Conservation (phyloP, 2,888 invertebrate species). For the Imbricaverruca yamaguchii region DNA sequence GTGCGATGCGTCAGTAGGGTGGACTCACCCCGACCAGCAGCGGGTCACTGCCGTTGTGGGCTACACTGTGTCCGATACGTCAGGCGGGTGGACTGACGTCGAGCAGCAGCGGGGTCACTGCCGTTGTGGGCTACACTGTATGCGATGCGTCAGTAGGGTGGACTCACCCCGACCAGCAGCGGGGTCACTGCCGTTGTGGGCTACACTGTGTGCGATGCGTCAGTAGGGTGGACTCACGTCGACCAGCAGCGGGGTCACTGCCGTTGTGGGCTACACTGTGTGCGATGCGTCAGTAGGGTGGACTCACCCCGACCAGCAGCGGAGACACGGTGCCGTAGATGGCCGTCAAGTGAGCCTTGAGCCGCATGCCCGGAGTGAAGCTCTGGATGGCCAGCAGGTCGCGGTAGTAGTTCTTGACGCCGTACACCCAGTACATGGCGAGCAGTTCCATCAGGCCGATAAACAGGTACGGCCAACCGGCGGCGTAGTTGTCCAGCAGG, state of each 20-base stretch:
- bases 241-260: background rate
- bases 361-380: constrained; percentile 34
- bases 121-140: background rate
- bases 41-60: background rate
- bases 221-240: background rate
- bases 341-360: constrained; percentile 50
- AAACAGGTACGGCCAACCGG: constrained; percentile 78
- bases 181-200: background rate
- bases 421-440: constrained; percentile 48
- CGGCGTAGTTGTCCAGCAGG: constrained; percentile 86
- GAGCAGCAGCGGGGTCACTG: no score
- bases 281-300: background rate
- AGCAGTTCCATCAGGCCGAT: constrained; percentile 52
- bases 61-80: no score
- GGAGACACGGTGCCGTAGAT: constrained; percentile 52
- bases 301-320: constrained; percentile 1
- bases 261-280: background rate
- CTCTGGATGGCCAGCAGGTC: constrained; percentile 42
- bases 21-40: background rate
- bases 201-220: background rate
- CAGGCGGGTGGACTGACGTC: no score
- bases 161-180: background rate
- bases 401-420: constrained; percentile 41
- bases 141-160: background rate
- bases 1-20: background rate